Conservation (phyloP, 2,888 invertebrate genomes). For the Heliconius sara region DNA sequence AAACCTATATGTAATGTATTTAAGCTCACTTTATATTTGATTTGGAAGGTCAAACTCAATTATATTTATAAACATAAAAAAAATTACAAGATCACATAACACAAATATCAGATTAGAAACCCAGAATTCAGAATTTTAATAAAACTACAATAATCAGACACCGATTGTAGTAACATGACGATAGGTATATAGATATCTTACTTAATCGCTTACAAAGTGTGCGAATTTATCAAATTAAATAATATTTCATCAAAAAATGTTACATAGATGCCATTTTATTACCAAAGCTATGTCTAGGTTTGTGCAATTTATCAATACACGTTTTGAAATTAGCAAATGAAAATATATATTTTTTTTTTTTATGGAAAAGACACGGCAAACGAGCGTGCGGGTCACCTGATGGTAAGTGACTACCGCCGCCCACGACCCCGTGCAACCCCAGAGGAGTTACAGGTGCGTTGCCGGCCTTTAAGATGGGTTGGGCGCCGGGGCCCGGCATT, state of each 20-base stretch:
- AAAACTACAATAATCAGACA: not conserved
- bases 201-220: not conserved
- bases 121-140: too few relatives aligned
- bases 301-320: conserved; percentile 30
- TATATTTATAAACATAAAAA: too few relatives aligned
- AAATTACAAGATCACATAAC: too few relatives aligned
- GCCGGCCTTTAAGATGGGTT: too few relatives aligned
- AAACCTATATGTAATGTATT: not conserved
- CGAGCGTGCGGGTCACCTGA: too few relatives aligned
- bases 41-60: not conserved
- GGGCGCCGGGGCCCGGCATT: too few relatives aligned
- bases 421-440: too few relatives aligned
- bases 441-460: too few relatives aligned
- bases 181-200: not conserved
- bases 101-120: too few relatives aligned
- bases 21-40: not conserved
- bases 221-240: not conserved
- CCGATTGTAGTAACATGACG: not conserved
- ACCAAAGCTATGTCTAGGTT: not conserved
- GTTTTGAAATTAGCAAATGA: conserved; percentile 9
- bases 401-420: too few relatives aligned
- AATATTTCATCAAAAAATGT: conserved; percentile 7
- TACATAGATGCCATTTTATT: conserved; percentile 7
- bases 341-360: too few relatives aligned
- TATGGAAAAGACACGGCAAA: too few relatives aligned